Conservation (phyloP, 2,888 invertebrate species). For the Drosophila rellima region DNA sequence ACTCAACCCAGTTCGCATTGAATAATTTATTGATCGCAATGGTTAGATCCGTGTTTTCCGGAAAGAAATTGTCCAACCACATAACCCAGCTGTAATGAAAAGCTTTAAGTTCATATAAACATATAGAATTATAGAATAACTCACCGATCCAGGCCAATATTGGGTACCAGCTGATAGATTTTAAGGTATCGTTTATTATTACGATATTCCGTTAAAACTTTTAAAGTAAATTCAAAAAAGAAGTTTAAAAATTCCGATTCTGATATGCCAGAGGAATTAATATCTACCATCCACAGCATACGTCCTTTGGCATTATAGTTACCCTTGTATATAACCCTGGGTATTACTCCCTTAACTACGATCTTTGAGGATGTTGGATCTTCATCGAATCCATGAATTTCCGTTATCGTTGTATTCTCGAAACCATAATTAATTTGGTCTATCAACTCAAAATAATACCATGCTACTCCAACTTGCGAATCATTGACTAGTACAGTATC, state of each 20-base stretch:
- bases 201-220: conserved; percentile 63
- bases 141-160: conserved; percentile 58
- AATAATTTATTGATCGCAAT: conserved; percentile 55
- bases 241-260: conserved; percentile 64
- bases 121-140: neutral
- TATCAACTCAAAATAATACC: conserved; percentile 60
- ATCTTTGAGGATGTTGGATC: conserved; percentile 60
- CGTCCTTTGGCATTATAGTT: conserved; percentile 56
- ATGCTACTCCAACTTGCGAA: conserved; percentile 38
- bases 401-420: conserved; percentile 69
- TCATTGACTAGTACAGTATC: conserved; percentile 56
- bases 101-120: neutral
- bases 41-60: conserved; percentile 58
- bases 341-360: conserved; percentile 56
- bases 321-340: conserved; percentile 61
- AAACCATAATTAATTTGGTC: conserved; percentile 68
- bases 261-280: conserved; percentile 50
- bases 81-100: conserved; percentile 49
- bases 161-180: conserved; percentile 63
- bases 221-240: conserved; percentile 52
- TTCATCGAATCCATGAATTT: conserved; percentile 57
- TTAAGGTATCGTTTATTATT: conserved; percentile 66
- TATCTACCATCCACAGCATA: conserved; percentile 60
- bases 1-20: conserved; percentile 61
- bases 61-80: conserved; percentile 63